These are phyloP conservation scores for Caenorhabditis imperialis DNA, from an alignment of 2,888 invertebrate genomes.

Conservation along the genomic window DNA sequence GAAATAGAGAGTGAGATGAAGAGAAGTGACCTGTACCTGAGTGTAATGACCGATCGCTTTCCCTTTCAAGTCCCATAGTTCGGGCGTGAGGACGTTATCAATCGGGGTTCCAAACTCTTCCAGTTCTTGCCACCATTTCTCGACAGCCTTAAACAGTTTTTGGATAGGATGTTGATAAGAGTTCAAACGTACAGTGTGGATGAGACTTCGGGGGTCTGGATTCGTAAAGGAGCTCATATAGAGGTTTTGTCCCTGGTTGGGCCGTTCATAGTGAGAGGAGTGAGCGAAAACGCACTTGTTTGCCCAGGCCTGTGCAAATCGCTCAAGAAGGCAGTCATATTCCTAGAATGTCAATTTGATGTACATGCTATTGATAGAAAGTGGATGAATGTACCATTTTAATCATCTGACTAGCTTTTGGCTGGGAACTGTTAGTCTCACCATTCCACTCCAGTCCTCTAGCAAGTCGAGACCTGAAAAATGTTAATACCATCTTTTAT, in stretches of 20 bases:
- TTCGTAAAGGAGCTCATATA: slow-evolving; percentile 60
- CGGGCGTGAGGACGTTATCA: slow-evolving; percentile 58
- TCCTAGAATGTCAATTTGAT: slow-evolving; percentile 21
- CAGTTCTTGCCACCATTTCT: slow-evolving; percentile 67
- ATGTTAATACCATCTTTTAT: background rate
- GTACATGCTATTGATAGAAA: too few species aligned
- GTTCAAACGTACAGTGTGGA: slow-evolving; percentile 56
- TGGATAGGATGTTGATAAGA: slow-evolving; percentile 21
- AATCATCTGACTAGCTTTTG: slow-evolving; percentile 57
- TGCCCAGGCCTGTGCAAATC: slow-evolving; percentile 61
- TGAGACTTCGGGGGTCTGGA: slow-evolving; percentile 51
- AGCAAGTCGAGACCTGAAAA: slow-evolving; percentile 52
- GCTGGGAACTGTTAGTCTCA: slow-evolving; percentile 57
- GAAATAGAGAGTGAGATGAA: slow-evolving; percentile 19
- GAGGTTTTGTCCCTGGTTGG: slow-evolving; percentile 63
- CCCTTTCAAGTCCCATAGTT: slow-evolving; percentile 61
- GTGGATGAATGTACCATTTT: too few species aligned
- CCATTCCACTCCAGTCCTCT: slow-evolving; percentile 62
- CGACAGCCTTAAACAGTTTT: slow-evolving; percentile 54
- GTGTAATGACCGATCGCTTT: slow-evolving; percentile 64
- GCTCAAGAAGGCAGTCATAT: slow-evolving; percentile 59
- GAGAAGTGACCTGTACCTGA: slow-evolving; percentile 43
- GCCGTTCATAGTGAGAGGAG: slow-evolving; percentile 53
- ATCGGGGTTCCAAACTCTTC: slow-evolving; percentile 61
- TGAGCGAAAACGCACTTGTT: slow-evolving; percentile 65